A percentile compares a stretch with the other conserved stretches of the same genome.
phyloP scores from a whole-genome alignment of 2,888 invertebrate species.

The Phaonia tiefii region DNA sequence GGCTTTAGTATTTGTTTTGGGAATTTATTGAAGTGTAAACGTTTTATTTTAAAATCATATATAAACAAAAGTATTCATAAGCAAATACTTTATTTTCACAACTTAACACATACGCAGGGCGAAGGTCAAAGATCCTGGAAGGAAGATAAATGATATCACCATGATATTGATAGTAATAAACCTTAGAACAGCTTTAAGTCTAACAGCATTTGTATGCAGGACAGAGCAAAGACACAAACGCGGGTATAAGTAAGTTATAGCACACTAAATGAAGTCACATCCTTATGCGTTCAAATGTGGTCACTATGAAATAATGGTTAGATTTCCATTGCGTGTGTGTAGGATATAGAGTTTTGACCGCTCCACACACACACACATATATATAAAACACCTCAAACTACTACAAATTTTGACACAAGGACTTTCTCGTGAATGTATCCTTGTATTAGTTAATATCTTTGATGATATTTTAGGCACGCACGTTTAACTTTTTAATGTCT shows the following conservation, averaged over 20 bases:
- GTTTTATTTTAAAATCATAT: slow-evolving; percentile 40
- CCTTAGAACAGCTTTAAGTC: slow-evolving; percentile 23
- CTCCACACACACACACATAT: not conserved
- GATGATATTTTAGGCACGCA: slow-evolving; percentile 47
- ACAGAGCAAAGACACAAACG: not conserved
- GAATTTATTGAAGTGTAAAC: slow-evolving; percentile 43
- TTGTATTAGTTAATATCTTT: slow-evolving; percentile 35
- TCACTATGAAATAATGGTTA: slow-evolving; percentile 7
- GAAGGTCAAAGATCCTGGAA: too few relatives aligned
- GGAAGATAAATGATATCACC: not conserved
- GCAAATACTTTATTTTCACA: slow-evolving; percentile 36
- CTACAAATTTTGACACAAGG: not conserved
- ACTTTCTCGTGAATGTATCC: not conserved
- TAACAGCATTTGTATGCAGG: not conserved
- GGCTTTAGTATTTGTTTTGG: too few relatives aligned
- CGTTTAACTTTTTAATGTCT: slow-evolving; percentile 50
- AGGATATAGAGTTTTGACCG: not conserved
- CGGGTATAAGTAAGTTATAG: not conserved
- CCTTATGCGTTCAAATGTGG: not conserved
- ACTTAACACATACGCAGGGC: slow-evolving; percentile 33
- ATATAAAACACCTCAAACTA: not conserved
- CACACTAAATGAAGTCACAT: slow-evolving; percentile 16
- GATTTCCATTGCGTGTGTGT: not conserved
- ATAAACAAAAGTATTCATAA: slow-evolving; percentile 10
- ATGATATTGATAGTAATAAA: not conserved